Percentiles rank a stretch among this genome's conserved stretches.
These are phyloP conservation scores for Setipinna tenuifilis DNA, from an alignment of 2,797 vertebrate species.

Conservation along the genomic window DNA sequence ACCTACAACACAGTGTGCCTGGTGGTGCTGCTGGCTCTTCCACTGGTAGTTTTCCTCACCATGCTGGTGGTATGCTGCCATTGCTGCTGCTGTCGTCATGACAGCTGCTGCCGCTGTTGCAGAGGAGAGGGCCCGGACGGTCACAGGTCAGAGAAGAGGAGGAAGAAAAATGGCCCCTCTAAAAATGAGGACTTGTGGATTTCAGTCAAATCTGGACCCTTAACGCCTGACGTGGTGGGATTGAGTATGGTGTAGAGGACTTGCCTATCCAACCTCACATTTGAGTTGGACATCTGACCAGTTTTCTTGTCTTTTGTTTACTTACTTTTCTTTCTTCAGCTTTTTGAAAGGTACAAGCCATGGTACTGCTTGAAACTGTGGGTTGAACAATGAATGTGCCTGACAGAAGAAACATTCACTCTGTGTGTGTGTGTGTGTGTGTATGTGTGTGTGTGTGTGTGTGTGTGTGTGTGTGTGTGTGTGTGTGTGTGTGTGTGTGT, in stretches of 20 bases:
- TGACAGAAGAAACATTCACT: background rate
- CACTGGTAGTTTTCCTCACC: slow-evolving; percentile 78
- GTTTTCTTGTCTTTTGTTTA: slow-evolving; percentile 50
- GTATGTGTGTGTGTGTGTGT: slow-evolving; percentile 13
- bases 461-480: background rate
- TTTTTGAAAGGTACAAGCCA: slow-evolving; percentile 56
- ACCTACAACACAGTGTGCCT: slow-evolving; percentile 90
- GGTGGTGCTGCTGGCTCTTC: slow-evolving; percentile 82
- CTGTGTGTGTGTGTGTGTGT: slow-evolving; percentile 29
- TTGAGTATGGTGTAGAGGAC: slow-evolving; percentile 63
- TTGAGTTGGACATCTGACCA: slow-evolving; percentile 1
- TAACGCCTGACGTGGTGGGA: slow-evolving; percentile 82
- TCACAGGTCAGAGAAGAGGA: slow-evolving; percentile 69
- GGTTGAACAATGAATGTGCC: slow-evolving; percentile 13
- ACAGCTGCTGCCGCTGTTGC: slow-evolving; percentile 50
- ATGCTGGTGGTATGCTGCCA: slow-evolving; percentile 88
- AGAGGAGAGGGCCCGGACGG: slow-evolving; percentile 37
- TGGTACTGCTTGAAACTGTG: slow-evolving; percentile 15
- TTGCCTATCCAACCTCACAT: background rate
- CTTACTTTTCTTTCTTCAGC: slow-evolving; percentile 44
- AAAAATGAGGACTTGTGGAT: slow-evolving; percentile 93
- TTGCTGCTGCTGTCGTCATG: slow-evolving; percentile 85
- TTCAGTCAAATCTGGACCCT: slow-evolving; percentile 85
- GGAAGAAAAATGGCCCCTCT: slow-evolving; percentile 72
- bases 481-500: slow-evolving; percentile 16